A percentile compares a stretch with the other conserved stretches of the same genome.
phyloP scores from a whole-genome alignment of 2,797 vertebrate species.

The Sitta carolinensis region DNA sequence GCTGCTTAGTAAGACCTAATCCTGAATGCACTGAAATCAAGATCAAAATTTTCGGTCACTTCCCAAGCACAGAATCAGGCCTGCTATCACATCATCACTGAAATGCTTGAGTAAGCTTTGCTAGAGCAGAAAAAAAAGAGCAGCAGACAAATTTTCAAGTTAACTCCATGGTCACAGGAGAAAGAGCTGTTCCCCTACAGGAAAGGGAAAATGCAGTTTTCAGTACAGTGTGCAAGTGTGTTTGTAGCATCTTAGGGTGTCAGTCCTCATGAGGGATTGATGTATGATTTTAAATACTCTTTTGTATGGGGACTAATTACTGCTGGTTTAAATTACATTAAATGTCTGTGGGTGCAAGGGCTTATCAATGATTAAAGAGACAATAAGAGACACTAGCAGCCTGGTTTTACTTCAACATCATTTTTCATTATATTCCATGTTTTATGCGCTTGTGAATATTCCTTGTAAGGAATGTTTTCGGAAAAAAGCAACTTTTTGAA shows the following conservation, averaged over 20 bases:
- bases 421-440: background rate
- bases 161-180: background rate
- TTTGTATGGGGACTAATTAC: background rate
- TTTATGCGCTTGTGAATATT: background rate
- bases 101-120: background rate
- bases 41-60: background rate
- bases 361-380: background rate
- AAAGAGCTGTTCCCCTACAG: background rate
- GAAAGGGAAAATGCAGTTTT: background rate
- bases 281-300: background rate
- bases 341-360: background rate
- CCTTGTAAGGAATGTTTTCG: background rate
- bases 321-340: background rate
- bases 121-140: background rate
- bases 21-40: background rate
- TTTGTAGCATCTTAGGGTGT: background rate
- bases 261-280: background rate
- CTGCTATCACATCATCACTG: background rate
- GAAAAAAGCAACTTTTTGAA: background rate
- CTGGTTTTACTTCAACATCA: background rate
- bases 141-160: background rate
- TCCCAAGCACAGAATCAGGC: background rate
- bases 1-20: background rate
- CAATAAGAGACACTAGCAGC: fast-evolving
- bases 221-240: background rate